Percentiles rank a stretch among this genome's conserved stretches.
Evolutionary conservation across 2,113 vertebrate genomes (phyloP).

Genomic region (Phyllostomus discolor): DNA sequence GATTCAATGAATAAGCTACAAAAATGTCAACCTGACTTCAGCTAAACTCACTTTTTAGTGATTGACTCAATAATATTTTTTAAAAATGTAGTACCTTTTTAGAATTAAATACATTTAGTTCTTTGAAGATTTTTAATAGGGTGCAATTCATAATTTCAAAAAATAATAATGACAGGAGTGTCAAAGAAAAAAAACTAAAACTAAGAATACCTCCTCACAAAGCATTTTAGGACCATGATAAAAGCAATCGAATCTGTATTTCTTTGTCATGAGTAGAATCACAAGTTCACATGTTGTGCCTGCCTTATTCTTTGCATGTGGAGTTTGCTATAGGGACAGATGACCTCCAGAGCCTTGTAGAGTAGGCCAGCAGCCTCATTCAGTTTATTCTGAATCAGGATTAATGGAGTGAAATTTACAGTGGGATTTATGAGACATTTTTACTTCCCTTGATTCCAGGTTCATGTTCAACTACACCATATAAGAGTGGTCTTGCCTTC

Average conservation of each 20-base stretch:
- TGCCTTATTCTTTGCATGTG: background rate
- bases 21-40: background rate
- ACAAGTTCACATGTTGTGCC: background rate
- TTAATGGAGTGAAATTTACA: background rate
- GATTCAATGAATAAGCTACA: background rate
- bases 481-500: background rate
- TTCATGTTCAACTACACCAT: background rate
- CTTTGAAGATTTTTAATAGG: background rate
- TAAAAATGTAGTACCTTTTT: background rate
- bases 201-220: background rate
- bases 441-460: background rate
- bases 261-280: background rate
- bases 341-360: background rate
- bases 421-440: background rate
- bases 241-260: background rate
- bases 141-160: background rate
- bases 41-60: background rate
- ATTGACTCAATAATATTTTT: background rate
- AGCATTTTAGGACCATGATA: background rate
- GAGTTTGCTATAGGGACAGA: background rate
- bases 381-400: background rate
- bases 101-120: background rate
- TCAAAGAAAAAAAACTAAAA: background rate
- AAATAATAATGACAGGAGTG: background rate
- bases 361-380: background rate